These are phyloP conservation scores for Strigops habroptila DNA, from an alignment of 2,113 vertebrate genomes.

Conservation along the genomic window DNA sequence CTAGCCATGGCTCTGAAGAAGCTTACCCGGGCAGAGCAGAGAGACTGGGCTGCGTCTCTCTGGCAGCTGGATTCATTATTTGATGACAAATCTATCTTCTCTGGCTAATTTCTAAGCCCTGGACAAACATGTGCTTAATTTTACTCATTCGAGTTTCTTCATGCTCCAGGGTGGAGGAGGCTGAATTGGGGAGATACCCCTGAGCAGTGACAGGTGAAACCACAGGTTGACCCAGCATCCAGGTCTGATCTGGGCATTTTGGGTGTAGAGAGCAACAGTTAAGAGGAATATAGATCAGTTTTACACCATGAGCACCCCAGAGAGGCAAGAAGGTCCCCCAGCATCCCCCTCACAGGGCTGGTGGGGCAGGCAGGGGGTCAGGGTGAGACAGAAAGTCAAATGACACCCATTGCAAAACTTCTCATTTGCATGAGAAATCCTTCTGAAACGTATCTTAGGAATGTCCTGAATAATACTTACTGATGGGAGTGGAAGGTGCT, in stretches of 20 bases:
- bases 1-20: not conserved
- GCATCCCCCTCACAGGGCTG: not conserved
- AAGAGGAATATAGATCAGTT: not conserved
- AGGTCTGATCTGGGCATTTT: not conserved
- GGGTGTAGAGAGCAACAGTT: not conserved
- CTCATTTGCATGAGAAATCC: not conserved
- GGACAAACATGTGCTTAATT: not conserved
- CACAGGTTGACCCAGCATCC: not conserved
- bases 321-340: not conserved
- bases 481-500: not conserved
- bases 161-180: not conserved
- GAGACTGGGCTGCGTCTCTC: not conserved
- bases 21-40: not conserved
- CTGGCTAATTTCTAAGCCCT: not conserved
- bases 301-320: not conserved
- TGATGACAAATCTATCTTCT: not conserved
- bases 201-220: not conserved
- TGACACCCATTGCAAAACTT: not conserved
- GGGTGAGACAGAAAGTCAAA: fast-evolving
- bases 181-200: not conserved
- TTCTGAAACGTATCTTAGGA: not conserved
- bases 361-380: not conserved
- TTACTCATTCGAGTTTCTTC: not conserved
- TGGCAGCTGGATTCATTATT: not conserved
- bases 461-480: not conserved